Base-by-base conservation (phyloP, 1,140 invertebrate species). In the Formica exsecta region DNA sequence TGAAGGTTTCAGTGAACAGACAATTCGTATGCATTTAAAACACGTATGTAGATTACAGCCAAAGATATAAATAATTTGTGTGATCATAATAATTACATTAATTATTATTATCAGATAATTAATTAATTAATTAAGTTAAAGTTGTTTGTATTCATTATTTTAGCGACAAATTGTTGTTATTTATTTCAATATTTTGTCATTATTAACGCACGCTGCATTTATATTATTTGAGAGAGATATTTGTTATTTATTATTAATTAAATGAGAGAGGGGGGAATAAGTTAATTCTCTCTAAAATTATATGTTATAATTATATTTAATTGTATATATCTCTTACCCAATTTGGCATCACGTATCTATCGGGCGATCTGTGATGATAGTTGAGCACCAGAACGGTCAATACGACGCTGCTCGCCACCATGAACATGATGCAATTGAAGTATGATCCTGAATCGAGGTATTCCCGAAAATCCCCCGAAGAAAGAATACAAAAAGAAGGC, bases 381-480 rank as follows among this genome's bases (percentile, higher is more conserved):
- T 99, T 99, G 86, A 99, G 97, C 86, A 99, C 99, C 90, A 99
- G 97, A 80, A 99, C 98, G 32, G 99, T 99, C 91, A 99, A 97
- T 86, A 99, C 98, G 92, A 99, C 99, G 87, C 99, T 99, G 86
- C 99, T 98, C 59, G 99, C 99, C 95, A 99, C 99, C 98, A 99
- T 99, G 95, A 99, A 98, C 99, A 99, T 99, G 95, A 99, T 99
- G 96, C 98, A 99, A 95, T 99, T 99, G 97, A 99, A 99, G 96
- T 99, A 99, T 90, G 99, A 99, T 93, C 99, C 99, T 99, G 96
- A 89, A 88, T 88, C 86, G 92, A 93, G 92, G 92, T 93, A 92
- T 94, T 92, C 71, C 73, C 73, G 87, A 88, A 92, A 93, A 90
- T 89, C 88, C 93, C 93, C 92, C 86, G 85, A 74, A 86, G 87